Conservation (phyloP, 2,797 vertebrate species). For the Myotis vivesi region DNA sequence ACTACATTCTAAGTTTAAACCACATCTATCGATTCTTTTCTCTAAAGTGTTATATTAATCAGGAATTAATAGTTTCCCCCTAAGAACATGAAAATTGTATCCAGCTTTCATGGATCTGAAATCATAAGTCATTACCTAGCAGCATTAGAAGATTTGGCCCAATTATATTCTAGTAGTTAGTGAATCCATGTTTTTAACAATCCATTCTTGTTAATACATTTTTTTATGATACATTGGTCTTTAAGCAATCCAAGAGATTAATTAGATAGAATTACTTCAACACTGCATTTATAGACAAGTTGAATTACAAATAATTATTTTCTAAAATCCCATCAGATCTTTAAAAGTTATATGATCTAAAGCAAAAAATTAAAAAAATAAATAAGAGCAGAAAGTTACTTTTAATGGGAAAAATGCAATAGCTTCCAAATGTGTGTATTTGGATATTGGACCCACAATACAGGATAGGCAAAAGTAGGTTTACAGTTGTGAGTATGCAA, state of each 20-base stretch:
- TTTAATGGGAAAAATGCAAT: neutral
- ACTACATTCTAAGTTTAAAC: neutral
- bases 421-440: neutral
- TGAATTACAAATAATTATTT: neutral
- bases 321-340: neutral
- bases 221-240: neutral
- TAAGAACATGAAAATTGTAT: neutral
- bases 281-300: neutral
- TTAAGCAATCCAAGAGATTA: neutral
- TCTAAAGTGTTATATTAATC: neutral
- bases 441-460: neutral
- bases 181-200: conserved; percentile 12
- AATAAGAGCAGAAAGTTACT: neutral
- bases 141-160: neutral
- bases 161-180: neutral
- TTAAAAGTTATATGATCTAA: neutral
- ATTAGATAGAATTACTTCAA: neutral
- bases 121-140: neutral
- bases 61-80: neutral
- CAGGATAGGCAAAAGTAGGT: neutral
- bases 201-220: neutral
- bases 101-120: neutral
- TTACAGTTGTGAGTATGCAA: too few relatives aligned
- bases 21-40: neutral
- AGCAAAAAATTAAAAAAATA: neutral